A percentile compares a stretch with the other conserved stretches of the same genome.
phyloP scores from a whole-genome alignment of 2,888 invertebrate genomes.

The Nematopogon swammerdamellus region DNA sequence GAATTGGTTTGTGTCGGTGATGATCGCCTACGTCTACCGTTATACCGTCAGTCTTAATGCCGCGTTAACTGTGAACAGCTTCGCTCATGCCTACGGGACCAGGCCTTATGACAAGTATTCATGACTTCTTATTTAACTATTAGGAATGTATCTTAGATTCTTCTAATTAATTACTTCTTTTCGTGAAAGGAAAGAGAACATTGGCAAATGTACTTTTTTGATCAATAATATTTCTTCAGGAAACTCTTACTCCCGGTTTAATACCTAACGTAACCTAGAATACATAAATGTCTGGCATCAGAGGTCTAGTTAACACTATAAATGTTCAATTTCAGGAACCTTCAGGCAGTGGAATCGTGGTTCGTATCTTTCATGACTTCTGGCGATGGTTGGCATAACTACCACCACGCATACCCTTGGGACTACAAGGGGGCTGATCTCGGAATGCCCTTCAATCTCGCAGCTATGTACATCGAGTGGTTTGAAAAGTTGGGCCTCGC shows the following conservation, averaged over 20 bases:
- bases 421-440: slow-evolving; percentile 59
- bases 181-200: too few species aligned
- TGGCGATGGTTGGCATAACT: slow-evolving; percentile 75
- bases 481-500: slow-evolving; percentile 44
- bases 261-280: too few species aligned
- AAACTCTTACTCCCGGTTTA: too few species aligned
- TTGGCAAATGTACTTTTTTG: too few species aligned
- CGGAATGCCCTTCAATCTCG: slow-evolving; percentile 41
- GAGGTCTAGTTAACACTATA: too few species aligned
- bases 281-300: too few species aligned
- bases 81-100: slow-evolving; percentile 75
- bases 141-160: too few species aligned
- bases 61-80: slow-evolving; percentile 82
- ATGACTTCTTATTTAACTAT: too few species aligned
- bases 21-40: slow-evolving; percentile 59
- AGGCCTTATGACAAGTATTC: slow-evolving; percentile 76
- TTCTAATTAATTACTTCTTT: too few species aligned
- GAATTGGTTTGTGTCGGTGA: slow-evolving; percentile 53
- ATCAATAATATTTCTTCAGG: too few species aligned
- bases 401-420: slow-evolving; percentile 74
- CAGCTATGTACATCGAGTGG: slow-evolving; percentile 31
- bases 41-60: slow-evolving; percentile 63
- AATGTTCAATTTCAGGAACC: slow-evolving; percentile 49
- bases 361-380: slow-evolving; percentile 58
- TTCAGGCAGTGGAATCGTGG: slow-evolving; percentile 62